Percentiles rank a stretch among this genome's conserved stretches.
phyloP scores from a whole-genome alignment of 2,888 invertebrate species.

The Anoplius nigerrimus region DNA sequence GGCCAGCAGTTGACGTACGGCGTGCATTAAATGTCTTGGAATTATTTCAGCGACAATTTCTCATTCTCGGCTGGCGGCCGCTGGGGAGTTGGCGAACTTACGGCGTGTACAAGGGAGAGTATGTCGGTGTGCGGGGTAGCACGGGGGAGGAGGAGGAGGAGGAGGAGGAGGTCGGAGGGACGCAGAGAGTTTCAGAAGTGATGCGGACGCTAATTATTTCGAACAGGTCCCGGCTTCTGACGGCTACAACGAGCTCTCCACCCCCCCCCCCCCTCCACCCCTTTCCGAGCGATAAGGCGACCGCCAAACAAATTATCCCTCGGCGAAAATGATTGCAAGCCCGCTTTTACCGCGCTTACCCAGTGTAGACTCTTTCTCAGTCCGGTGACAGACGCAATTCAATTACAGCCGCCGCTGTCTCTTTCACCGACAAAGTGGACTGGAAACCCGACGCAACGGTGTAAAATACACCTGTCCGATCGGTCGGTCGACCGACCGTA shows the following conservation, averaged over 20 bases:
- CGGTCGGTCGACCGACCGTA: too few species aligned
- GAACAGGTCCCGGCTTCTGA: conserved; percentile 24
- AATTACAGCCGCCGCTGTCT: too few species aligned
- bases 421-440: too few species aligned
- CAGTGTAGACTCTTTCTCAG: neutral
- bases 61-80: conserved; percentile 34
- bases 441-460: too few species aligned
- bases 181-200: conserved; percentile 36
- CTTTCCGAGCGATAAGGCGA: conserved; percentile 30
- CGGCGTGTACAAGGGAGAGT: neutral
- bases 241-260: conserved; percentile 19
- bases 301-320: conserved; percentile 32
- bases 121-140: conserved; percentile 24
- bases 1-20: conserved; percentile 40
- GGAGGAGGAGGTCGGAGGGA: conserved; percentile 8
- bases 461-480: too few species aligned
- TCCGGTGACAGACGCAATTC: too few species aligned
- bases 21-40: conserved; percentile 55
- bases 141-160: too few species aligned
- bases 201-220: conserved; percentile 45
- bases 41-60: conserved; percentile 58
- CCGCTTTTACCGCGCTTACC: conserved; percentile 21
- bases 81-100: conserved; percentile 40
- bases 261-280: conserved; percentile 15
- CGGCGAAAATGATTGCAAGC: conserved; percentile 30